Evolutionary conservation across 2,888 invertebrate species (phyloP).

Genomic region (Gryllus longicercus): DNA sequence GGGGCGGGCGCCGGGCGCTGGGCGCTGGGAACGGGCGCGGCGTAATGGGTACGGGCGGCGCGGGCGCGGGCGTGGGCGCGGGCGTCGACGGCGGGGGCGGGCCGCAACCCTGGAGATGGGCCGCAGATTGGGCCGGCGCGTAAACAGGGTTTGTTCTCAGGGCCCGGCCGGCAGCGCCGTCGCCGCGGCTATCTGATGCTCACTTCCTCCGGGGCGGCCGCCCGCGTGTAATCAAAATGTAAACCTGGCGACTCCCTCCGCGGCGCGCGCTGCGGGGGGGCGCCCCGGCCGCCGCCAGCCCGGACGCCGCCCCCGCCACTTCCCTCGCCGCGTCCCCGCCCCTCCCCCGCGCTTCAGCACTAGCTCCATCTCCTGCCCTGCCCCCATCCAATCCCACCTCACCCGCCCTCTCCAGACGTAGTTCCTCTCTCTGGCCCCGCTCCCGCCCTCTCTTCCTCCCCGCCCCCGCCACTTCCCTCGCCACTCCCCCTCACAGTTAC

Average conservation of each 20-base stretch:
- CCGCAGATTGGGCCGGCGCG: background rate
- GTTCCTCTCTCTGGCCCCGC: background rate
- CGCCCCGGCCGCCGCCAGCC: too few relatives aligned
- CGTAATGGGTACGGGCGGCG: too few relatives aligned
- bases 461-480: too few relatives aligned
- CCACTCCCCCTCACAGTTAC: too few relatives aligned
- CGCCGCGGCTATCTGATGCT: background rate
- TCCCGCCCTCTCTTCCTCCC: too few relatives aligned
- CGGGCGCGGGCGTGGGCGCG: too few relatives aligned
- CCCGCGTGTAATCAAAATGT: background rate
- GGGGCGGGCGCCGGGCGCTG: too few relatives aligned
- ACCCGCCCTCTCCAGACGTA: background rate
- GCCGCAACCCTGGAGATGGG: background rate
- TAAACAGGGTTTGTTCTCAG: conserved; percentile 17
- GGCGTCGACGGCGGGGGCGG: background rate
- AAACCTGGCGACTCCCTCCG: background rate
- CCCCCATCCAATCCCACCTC: background rate
- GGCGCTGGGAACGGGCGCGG: too few relatives aligned
- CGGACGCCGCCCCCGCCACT: background rate
- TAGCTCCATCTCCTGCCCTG: background rate
- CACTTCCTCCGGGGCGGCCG: background rate
- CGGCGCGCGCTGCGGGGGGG: background rate
- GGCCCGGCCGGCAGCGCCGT: background rate
- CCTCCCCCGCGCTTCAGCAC: background rate
- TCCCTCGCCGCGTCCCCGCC: background rate